Base-by-base conservation (phyloP, 2,888 invertebrate genomes). In the Meiosimyza platycephala region DNA sequence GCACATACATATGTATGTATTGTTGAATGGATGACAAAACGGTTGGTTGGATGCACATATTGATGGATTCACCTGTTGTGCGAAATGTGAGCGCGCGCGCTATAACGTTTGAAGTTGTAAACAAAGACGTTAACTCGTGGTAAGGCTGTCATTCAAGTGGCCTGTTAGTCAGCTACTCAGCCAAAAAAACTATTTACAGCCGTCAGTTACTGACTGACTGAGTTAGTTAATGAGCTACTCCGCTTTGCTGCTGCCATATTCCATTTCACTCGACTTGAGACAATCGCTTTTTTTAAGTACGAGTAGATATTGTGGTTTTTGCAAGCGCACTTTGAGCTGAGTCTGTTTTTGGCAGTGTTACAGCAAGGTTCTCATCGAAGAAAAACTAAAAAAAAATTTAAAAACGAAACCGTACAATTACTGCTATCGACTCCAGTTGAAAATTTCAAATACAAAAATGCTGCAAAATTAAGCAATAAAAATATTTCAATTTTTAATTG, bases 291-390 rank as follows among this genome's bases (percentile, higher is more conserved):
- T 28, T 40, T 6, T 40, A 40, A 11, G 33, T 33, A 13, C 66
- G 9, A 54, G 4, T 55, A 40, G 82, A 83, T 82, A 80, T 82
- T 79, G 79, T 84, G 79, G 83, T 83, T 83, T 83, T 84, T 80
- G 83, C 84, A 80, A 82, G 81, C 80, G 77, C 77, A 74, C 60
- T 71, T 77, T 74, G 76, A 80, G 79, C 78, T 84, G 82, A 84
- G 84, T 84, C 81, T 81, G 79, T 79, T 85, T 85, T 83, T 77
- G 83, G 82, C 85, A 81, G 84, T 79, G 80, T 79, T 81, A 80
- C 82, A 80, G 84, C 77, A 83, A 83, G 85, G 84, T 84, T 84
- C 84, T 85, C 63, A 15, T 33, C 40, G 40, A 7, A 40, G 40
- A 40, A 40, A 40, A 40, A 40, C 40, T 9, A 40, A 40, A 40